phyloP scores from a whole-genome alignment of 2,797 vertebrate species.

The Lophius americanus region DNA sequence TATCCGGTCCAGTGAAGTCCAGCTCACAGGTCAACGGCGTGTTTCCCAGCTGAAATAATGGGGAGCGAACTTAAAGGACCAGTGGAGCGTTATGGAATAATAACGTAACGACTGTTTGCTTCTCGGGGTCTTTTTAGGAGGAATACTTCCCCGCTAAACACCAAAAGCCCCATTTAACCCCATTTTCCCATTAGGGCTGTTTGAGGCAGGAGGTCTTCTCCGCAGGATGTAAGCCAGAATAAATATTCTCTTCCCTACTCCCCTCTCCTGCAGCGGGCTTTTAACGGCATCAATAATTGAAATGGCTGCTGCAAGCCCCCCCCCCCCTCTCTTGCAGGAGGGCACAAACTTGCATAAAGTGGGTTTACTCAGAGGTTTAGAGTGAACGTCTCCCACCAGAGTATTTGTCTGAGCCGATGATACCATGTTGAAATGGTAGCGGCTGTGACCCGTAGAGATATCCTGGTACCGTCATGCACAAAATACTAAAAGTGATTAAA shows the following conservation, averaged over 20 bases:
- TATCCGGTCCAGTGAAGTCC: conserved; percentile 12
- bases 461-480: conserved; percentile 25
- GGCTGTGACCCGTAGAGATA: conserved; percentile 39
- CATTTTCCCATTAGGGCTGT: conserved; percentile 72
- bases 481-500: conserved; percentile 42
- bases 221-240: conserved; percentile 70
- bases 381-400: conserved; percentile 13
- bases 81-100: conserved; percentile 36
- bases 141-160: conserved; percentile 52
- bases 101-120: conserved; percentile 3
- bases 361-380: conserved; percentile 49
- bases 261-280: conserved; percentile 60
- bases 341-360: conserved; percentile 53
- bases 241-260: conserved; percentile 68
- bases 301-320: conserved; percentile 44
- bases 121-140: conserved; percentile 43
- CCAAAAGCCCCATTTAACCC: conserved; percentile 66
- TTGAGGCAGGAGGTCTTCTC: conserved; percentile 61
- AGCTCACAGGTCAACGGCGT: no score
- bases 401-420: conserved; percentile 39
- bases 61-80: no score
- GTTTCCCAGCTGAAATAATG: no score
- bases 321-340: conserved; percentile 33
- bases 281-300: conserved; percentile 77
- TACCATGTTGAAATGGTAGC: conserved; percentile 35